Evolutionary conservation across 2,797 vertebrate species (phyloP), one percentile per base, ranked within the genome.

Genomic region (Brotogeris chrysoptera): DNA sequence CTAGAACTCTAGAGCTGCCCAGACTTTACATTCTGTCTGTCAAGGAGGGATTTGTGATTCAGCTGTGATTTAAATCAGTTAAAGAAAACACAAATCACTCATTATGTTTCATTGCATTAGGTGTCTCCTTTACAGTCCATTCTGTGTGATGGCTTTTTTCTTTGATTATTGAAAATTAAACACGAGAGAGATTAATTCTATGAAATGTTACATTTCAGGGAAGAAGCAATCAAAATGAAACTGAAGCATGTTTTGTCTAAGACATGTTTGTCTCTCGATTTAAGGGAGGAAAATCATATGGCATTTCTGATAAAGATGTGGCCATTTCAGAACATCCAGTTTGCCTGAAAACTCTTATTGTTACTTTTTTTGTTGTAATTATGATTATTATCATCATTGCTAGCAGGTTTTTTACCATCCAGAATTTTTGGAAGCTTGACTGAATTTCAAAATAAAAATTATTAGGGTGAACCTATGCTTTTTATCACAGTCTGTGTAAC

Each of bases 1-100:
- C 91, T 96, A 80, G 6, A 70, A 78, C 47, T 96, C 89, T 81
- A 53, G 81, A 94, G 55, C 93, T 93, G 38, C 80, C 74, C 84
- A 66, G 88, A 82, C 70, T 85, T 96, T 93, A 80, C 43, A 81
- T 86, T 70, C 72, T 83, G 49, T 93, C 49, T 90, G 88, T 90
- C 89, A 96, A 63, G 74, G 44, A 60, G 24, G 39, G 88, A 81
- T 92, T 90, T 94, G 86, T 28, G 91, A 66, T 92, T 38, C n/a
- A 90, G 32, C 84, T 77, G 85, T 86, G 89, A 78, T 85, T 92
- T 80, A 86, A 81, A 83, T 89, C 85, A 74, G 32, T 77, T 80
- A 52, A 86, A 95, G 61, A 86, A 84, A 80, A 63, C 30, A 25
- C 52, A 92, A 59, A 81, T 76, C 38, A 49, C 1, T 0, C 30